These are phyloP conservation scores for Orchesellides sinensis DNA, from an alignment of 2,888 invertebrate genomes.

Conservation along the genomic window DNA sequence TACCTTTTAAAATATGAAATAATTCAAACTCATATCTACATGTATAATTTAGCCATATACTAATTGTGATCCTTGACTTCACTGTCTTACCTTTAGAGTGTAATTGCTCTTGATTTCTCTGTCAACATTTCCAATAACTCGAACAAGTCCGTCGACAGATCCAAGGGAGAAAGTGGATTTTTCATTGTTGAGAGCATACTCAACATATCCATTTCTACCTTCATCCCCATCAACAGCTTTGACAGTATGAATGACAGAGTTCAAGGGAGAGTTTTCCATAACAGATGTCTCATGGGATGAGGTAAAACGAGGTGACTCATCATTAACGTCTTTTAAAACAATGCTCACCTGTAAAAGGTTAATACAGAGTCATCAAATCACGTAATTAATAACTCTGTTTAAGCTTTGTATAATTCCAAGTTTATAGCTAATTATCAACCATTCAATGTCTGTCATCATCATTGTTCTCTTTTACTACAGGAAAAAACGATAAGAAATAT, in stretches of 20 bases:
- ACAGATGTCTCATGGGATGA: constrained; percentile 88
- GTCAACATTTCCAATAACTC: constrained; percentile 91
- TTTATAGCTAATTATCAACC: constrained; percentile 49
- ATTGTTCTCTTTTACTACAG: constrained; percentile 7
- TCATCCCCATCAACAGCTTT: constrained; percentile 94
- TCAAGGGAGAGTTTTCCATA: constrained; percentile 89
- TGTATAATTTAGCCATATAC: not conserved
- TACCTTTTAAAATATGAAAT: constrained; percentile 76
- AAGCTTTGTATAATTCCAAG: constrained; percentile 18
- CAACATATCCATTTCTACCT: constrained; percentile 90
- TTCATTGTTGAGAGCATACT: constrained; percentile 83
- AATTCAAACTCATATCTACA: not conserved
- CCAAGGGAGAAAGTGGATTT: constrained; percentile 87
- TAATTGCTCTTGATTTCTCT: constrained; percentile 88
- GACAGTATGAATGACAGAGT: constrained; percentile 92
- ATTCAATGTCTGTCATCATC: constrained; percentile 26
- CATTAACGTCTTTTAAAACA: constrained; percentile 92
- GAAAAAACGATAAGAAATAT: not conserved
- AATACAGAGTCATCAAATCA: constrained; percentile 41
- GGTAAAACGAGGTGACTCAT: constrained; percentile 91
- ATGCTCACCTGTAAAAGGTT: constrained; percentile 85
- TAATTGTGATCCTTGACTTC: not conserved
- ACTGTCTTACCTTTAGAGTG: constrained; percentile 80
- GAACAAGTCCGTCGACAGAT: constrained; percentile 89
- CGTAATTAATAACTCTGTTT: constrained; percentile 42